Base-by-base conservation (phyloP, 2,888 invertebrate genomes). In the Scaeva pyrastri region DNA sequence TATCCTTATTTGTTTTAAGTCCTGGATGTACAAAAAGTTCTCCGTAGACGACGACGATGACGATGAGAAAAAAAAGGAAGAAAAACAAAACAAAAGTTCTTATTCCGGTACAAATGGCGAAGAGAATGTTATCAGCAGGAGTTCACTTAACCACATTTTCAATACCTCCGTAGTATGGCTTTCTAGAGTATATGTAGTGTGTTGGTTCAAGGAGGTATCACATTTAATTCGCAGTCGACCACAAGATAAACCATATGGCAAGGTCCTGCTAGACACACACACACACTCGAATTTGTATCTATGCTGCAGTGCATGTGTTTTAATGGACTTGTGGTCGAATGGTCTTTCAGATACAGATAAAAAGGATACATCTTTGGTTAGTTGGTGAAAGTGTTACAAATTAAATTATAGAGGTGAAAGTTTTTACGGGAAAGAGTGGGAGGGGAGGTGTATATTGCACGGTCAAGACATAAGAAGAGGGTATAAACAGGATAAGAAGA, bases 341-440 rank as follows among this genome's bases (percentile, higher is more conserved):
- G 50, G 80, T 80, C 80, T 70, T 77, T 55, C 19, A 68, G 19
- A 43, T 55, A 58, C 55, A 39, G 76, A 77, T 62, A 75, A 70
- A n/a, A 71, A 26, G 75, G 58, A 77, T 76, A 68, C 68, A 58
- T 66, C 70, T 76, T 41, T 72, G 80, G 80, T 73, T 73, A 43
- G 78, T 73, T 72, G 50, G 74, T 58, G 78, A 72, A 82, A 86
- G 77, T 77, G 68, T 78, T 78, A 62, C 77, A 78, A 74, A 86
- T 86, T 86, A 39, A 86, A 86, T 86, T 86, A 82, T 45, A 78
- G 82, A 86, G 86, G 82, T 82, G 82, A 86, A 86, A 85, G 85
- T 85, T 85, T 80, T n/a, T 11, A 12, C 11, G 8, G 10, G 6
- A 31, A 5, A 31, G 31, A 31, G 31, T 5, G 6, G 6, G 31